Percentiles rank a stretch among this genome's conserved stretches.
These are phyloP conservation scores for Eustalomyia histrio DNA, from an alignment of 2,888 invertebrate species.

Conservation along the genomic window DNA sequence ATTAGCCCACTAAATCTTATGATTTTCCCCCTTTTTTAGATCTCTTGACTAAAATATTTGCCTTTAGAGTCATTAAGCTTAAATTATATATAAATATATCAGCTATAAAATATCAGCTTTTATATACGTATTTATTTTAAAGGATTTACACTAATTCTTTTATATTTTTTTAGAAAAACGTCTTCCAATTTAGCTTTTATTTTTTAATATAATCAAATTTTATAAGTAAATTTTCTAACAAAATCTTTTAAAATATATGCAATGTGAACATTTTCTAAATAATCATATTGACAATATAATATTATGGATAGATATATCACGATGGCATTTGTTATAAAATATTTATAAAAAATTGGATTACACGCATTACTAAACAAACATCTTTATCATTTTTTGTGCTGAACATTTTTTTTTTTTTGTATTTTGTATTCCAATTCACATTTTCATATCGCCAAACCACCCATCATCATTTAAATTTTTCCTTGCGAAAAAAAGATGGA, in stretches of 20 bases:
- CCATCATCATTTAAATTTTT: neutral
- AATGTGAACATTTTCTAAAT: neutral
- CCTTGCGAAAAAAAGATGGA: neutral
- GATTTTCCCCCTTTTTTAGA: no score
- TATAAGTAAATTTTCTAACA: no score
- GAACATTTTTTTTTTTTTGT: neutral
- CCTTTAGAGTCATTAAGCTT: no score
- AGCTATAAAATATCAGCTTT: no score
- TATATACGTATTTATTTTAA: no score
- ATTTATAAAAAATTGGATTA: slow-evolving; percentile 49
- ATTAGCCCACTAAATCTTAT: no score
- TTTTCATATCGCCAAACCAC: neutral
- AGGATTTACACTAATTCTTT: no score
- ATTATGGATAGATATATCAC: neutral
- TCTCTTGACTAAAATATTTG: no score
- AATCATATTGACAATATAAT: neutral
- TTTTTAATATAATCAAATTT: no score
- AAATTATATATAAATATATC: no score
- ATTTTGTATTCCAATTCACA: neutral
- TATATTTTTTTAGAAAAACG: no score
- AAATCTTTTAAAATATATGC: neutral
- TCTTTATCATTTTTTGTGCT: slow-evolving; percentile 41
- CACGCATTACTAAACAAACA: slow-evolving; percentile 55
- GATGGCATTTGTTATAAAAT: slow-evolving; percentile 7
- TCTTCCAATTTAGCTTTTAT: no score